Base-by-base conservation (phyloP, 1,140 invertebrate species). In the Danaus plexippus region DNA sequence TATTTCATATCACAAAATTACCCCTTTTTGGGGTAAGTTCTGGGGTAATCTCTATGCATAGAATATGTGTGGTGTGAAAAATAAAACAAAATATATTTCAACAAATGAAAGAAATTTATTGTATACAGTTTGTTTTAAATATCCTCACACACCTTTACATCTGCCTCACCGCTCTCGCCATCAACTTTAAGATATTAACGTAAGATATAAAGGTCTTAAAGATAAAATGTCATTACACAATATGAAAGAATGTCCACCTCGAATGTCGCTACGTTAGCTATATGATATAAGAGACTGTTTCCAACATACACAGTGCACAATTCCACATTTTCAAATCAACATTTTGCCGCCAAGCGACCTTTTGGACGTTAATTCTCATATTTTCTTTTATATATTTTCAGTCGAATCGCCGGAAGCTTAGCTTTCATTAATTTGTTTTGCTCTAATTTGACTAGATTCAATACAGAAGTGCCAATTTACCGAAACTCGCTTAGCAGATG, bases 101-200 rank as follows among this genome's bases (percentile, higher is more conserved):
- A 87, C 84, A 87, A 87, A 87, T 87, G 84, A 87, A 87, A 85
- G 84, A 85, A 87, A 85, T 87, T 85, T 87, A 87, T 87, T 87
- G 84, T 87, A 87, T 87, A 87, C 80, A 85, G 84, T 32, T 32
- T 32, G 81, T 85, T 85, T 86, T 84, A 83, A 85, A 85, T 82
- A 85, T 80, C 77, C 77, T 84, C 71, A 72, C 77, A 76, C 77
- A 78, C 77, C 77, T 71, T 78, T 73, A 85, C 79, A 82, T 75
- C 79, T 83, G 79, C 77, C 75, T 77, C 75, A 81, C 78, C 81
- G 84, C 75, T 76, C 83, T 78, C 73, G 62, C 77, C 72, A 71
- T 32, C 22, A 6, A 32, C 22, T 32, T 77, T 79, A 76, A 68
- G 71, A 75, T 75, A 80, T 72, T 81, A 84, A 85, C 84, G 76